Conservation (phyloP, 2,797 vertebrate species). For the Chelonia mydas region DNA sequence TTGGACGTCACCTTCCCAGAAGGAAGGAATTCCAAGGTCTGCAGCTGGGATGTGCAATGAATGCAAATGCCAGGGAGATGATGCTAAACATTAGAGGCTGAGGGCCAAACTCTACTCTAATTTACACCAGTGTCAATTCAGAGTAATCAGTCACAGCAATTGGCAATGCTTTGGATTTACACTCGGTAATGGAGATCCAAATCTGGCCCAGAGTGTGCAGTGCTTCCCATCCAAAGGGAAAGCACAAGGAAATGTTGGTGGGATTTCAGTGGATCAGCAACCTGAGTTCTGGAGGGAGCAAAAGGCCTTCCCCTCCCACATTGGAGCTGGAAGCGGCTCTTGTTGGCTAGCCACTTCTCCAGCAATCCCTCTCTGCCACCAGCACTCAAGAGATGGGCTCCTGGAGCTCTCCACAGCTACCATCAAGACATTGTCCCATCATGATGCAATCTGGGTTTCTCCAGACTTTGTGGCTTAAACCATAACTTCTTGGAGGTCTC, state of each 20-base stretch:
- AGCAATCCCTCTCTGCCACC: background rate
- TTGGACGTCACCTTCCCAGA: background rate
- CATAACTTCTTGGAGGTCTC: background rate
- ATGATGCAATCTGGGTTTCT: conserved; percentile 5
- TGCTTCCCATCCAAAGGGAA: background rate
- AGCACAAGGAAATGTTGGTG: background rate
- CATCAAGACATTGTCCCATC: background rate
- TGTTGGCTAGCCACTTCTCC: background rate
- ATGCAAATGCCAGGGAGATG: accelerated
- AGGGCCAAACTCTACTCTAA: accelerated
- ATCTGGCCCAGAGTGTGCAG: background rate
- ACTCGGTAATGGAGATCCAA: accelerated
- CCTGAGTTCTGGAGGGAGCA: background rate
- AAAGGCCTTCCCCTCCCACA: background rate
- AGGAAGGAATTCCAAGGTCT: accelerated
- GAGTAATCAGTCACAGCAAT: accelerated
- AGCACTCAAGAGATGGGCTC: background rate
- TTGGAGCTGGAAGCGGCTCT: background rate
- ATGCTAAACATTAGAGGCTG: background rate
- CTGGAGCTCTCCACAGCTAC: background rate
- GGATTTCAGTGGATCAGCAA: background rate
- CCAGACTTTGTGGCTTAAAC: background rate
- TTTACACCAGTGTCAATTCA: background rate
- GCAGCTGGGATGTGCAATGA: accelerated
- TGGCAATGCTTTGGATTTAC: background rate